Evolutionary conservation across 1,140 invertebrate species (phyloP), one percentile per base, ranked within the genome.

Genomic region (Phenacoccus solenopsis): DNA sequence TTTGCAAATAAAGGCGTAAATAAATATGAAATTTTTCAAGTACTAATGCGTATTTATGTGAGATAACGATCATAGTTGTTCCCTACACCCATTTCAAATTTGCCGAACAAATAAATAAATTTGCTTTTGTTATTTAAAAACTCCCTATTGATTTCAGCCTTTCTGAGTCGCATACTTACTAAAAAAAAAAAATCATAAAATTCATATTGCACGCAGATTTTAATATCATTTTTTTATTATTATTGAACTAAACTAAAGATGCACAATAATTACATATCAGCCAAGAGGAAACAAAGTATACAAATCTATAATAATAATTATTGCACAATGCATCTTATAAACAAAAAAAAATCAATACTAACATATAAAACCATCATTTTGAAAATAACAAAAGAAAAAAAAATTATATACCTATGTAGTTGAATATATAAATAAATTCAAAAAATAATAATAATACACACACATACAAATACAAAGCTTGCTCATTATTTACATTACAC

Each of bases 181-280:
- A n/a, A n/a, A n/a, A n/a, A n/a, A 32, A 32, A 5, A 13, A 32
- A 32, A 32, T 32, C 13, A 32, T 7, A 32, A 32, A 32, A 32
- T 32, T 32, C 5, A 32, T 32, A 32, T 32, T 32, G 16, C 38
- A 49, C 38, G 3, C 38, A n/a, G 38, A 49, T 49, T 49, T 49
- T 49, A 49, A 49, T 49, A 49, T 64, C 25, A 24, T 16, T 64
- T 64, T 64, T 64, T 64, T 25, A 64, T 25, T 64, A 24, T 64
- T 64, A 64, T 64, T 20, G 59, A 64, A 64, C 59, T 64, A 64
- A 64, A 64, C 59, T 64, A 64, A 64, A 64, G 59, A 64, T 64
- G 59, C 59, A 64, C 59, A 64, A 64, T 64, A 64, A 64, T 64
- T 64, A 64, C 59, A 27, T 49, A 64, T 25, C 59, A 64, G 59